phyloP scores from a whole-genome alignment of 2,888 invertebrate genomes.

The Lasioglossum zephyrum region DNA sequence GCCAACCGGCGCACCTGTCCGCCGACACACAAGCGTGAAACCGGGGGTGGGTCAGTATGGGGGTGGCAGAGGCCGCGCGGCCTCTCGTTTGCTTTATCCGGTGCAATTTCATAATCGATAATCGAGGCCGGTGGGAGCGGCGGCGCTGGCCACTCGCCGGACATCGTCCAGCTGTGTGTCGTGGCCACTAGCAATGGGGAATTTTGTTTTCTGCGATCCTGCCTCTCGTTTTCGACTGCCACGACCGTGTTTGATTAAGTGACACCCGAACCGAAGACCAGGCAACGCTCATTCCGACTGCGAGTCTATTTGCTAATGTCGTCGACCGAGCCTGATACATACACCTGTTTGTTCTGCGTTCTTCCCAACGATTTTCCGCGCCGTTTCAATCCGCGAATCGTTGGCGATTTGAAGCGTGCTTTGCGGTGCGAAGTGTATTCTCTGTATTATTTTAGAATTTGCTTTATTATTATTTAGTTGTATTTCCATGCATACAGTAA shows the following conservation, averaged over 20 bases:
- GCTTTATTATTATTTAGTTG: background rate
- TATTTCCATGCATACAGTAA: too few relatives aligned
- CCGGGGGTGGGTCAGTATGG: background rate
- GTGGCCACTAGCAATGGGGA: constrained; percentile 32
- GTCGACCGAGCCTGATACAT: background rate
- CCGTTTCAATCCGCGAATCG: too few relatives aligned
- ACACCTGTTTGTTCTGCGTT: background rate
- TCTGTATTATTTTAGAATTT: background rate
- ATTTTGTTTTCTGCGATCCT: constrained; percentile 63
- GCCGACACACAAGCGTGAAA: constrained; percentile 5
- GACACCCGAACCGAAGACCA: constrained; percentile 8
- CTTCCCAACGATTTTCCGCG: background rate
- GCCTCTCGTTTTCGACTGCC: background rate
- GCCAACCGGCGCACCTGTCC: constrained; percentile 55
- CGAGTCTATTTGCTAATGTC: background rate
- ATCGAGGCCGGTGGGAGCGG: constrained; percentile 45
- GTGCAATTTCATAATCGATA: constrained; percentile 76
- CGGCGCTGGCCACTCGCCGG: constrained; percentile 40
- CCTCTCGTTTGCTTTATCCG: constrained; percentile 71
- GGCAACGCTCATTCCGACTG: background rate
- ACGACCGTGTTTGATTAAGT: constrained; percentile 26
- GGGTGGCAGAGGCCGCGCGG: background rate
- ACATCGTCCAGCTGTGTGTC: constrained; percentile 50
- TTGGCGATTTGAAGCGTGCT: too few relatives aligned
- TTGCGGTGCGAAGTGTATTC: background rate